phyloP scores from a whole-genome alignment of 1,140 invertebrate genomes.

The Drosophila asahinai region DNA sequence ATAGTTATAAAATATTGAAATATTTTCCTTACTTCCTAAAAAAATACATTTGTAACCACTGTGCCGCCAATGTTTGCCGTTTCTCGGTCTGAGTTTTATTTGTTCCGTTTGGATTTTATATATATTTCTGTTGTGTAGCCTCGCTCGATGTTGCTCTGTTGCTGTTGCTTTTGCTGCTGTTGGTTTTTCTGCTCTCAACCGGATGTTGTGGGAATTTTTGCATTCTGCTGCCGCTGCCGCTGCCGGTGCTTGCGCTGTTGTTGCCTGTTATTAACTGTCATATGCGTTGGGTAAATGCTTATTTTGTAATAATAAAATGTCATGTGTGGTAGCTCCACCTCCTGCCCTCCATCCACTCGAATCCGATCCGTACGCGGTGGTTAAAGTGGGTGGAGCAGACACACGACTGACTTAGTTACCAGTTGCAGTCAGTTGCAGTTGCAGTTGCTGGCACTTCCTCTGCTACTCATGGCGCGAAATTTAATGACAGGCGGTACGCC shows the following conservation, averaged over 20 bases:
- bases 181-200: constrained; percentile 66
- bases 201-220: constrained; percentile 83
- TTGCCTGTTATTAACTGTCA: constrained; percentile 76
- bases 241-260: constrained; percentile 24
- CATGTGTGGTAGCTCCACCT: constrained; percentile 62
- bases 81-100: constrained; percentile 59
- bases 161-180: constrained; percentile 46
- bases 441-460: constrained; percentile 34
- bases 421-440: constrained; percentile 29
- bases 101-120: constrained; percentile 66
- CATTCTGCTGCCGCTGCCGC: constrained; percentile 54
- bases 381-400: constrained; percentile 28
- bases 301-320: constrained; percentile 83
- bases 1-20: background rate
- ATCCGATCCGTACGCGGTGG: background rate
- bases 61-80: constrained; percentile 39
- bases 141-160: constrained; percentile 27
- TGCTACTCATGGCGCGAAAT: constrained; percentile 64
- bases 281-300: constrained; percentile 77
- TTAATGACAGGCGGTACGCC: constrained; percentile 74
- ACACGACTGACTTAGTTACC: constrained; percentile 69
- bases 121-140: constrained; percentile 43
- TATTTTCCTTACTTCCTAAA: background rate
- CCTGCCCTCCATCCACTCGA: background rate
- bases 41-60: constrained; percentile 23